Evolutionary conservation across 2,797 vertebrate genomes (phyloP).

Genomic region (Podarcis lilfordi): DNA sequence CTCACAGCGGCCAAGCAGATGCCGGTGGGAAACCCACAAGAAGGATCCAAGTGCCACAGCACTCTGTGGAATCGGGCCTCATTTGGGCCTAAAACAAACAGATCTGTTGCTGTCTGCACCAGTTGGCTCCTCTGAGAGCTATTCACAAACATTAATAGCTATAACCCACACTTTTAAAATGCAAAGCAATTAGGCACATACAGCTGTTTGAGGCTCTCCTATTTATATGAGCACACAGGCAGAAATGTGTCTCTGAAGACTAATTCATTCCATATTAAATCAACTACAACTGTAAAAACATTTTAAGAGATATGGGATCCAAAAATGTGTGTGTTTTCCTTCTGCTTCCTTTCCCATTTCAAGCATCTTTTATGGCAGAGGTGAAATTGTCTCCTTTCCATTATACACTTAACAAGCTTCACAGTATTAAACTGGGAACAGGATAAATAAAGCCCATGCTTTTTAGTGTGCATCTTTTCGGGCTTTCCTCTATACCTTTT

Average conservation of each 20-base stretch:
- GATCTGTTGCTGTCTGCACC: not conserved
- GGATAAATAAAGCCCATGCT: not conserved
- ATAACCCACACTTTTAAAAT: slow-evolving; percentile 39
- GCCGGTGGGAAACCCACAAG: too few relatives aligned
- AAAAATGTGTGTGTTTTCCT: not conserved
- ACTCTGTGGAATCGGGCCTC: not conserved
- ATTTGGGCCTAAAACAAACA: not conserved
- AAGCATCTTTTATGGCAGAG: slow-evolving; percentile 21
- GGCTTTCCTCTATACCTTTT: slow-evolving; percentile 10
- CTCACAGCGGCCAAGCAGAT: too few relatives aligned
- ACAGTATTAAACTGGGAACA: slow-evolving; percentile 29
- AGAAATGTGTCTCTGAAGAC: slow-evolving; percentile 39
- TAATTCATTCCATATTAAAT: slow-evolving; percentile 55
- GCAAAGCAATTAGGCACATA: slow-evolving; percentile 53
- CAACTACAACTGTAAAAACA: slow-evolving; percentile 38
- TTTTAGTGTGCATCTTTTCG: slow-evolving; percentile 32
- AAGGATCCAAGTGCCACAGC: too few relatives aligned
- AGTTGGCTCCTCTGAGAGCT: slow-evolving; percentile 3
- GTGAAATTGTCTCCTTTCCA: not conserved
- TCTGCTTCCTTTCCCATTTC: not conserved
- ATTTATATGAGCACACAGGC: slow-evolving; percentile 40
- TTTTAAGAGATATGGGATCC: slow-evolving; percentile 34
- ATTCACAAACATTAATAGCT: slow-evolving; percentile 32
- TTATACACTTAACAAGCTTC: slow-evolving; percentile 31
- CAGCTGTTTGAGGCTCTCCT: slow-evolving; percentile 30